Base-by-base conservation (phyloP, 1,140 invertebrate species). In the Apocrypta bakeri region DNA sequence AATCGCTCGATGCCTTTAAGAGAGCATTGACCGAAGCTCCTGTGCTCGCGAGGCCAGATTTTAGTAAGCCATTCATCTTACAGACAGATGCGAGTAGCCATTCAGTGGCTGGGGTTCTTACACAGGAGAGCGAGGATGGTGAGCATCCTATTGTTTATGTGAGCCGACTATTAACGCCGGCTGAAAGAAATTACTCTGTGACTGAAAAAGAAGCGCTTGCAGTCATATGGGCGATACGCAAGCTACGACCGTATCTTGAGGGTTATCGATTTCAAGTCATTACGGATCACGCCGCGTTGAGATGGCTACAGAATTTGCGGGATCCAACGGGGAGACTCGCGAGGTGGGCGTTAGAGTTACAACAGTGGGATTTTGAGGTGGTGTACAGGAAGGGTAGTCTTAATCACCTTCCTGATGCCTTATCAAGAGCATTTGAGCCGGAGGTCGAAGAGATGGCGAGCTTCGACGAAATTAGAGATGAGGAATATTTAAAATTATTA, bases 241-340 rank as follows among this genome's bases (percentile, higher is more conserved):
- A 83, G 12, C 40, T 83, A 3, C 2, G 68, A 0, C 86, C 87
- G 9, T 92, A 91, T 77, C 84, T 91, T 4, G 89, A 91, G 71
- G 91, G 90, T 7, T 84, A 42, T 14, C 71, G 40, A 84, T 88
- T 93, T 75, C 88, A 66, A 0, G 87, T 93, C 1, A 31, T 87
- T 21, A 92, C 90, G 1, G 93, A 94, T 84, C 93, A 94, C 76
- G 90, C 91, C 83, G 86, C 92, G 0, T 83, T 94, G 6, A 87
- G 85, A 72, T 94, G 92, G 92, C 84, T 94, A 0, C 87, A 90
- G 64, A 86, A 85, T 0, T 83, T 92, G 0, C 93, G 92, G 84
- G 89, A 90, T 4, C 89, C 92, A 0, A 89, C 83, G 0, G 90
- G 90, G 9, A 76, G 88, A 7, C 66, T 92, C 8, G 91, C 91